A percentile compares a stretch with the other conserved stretches of the same genome.
Evolutionary conservation across 1,140 invertebrate genomes (phyloP).

Genomic region (Homarus americanus): DNA sequence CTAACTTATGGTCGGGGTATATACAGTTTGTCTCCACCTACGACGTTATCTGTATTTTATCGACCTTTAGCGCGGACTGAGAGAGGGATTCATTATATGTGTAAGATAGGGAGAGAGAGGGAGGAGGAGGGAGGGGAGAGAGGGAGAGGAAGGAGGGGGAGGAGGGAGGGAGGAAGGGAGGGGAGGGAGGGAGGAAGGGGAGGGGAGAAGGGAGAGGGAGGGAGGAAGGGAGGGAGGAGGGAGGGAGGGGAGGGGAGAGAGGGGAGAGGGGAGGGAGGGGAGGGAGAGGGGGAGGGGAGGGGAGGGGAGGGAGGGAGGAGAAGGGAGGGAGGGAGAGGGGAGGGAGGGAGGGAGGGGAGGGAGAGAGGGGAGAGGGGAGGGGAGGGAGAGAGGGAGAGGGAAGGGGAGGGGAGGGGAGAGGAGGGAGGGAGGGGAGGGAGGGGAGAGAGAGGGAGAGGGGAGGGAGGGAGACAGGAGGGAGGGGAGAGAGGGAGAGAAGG

Average conservation of each 20-base stretch:
- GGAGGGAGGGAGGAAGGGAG: not conserved
- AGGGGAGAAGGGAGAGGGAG: not conserved
- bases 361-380: not conserved
- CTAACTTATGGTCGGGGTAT: too few species aligned
- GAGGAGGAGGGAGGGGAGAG: not conserved
- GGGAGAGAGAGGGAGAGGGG: too few species aligned
- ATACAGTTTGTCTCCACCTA: too few species aligned
- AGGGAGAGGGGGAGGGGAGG: not conserved
- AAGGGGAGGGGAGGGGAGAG: not conserved
- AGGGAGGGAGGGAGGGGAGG: not conserved
- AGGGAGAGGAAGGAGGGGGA: not conserved
- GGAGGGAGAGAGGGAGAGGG: not conserved
- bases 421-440: too few species aligned
- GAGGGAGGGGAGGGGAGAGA: not conserved
- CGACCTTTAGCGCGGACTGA: not conserved
- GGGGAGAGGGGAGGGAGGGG: not conserved
- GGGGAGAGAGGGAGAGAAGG: slow-evolving; percentile 38
- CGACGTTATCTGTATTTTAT: too few species aligned
- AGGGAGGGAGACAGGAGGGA: too few species aligned
- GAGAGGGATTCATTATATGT: too few species aligned
- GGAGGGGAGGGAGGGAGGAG: not conserved
- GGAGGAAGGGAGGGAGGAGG: not conserved
- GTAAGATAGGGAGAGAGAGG: too few species aligned
- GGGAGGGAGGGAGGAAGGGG: slow-evolving; percentile 4
- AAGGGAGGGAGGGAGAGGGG: not conserved